Conservation (phyloP, 2,797 vertebrate species). For the Hafferia zeledoni region DNA sequence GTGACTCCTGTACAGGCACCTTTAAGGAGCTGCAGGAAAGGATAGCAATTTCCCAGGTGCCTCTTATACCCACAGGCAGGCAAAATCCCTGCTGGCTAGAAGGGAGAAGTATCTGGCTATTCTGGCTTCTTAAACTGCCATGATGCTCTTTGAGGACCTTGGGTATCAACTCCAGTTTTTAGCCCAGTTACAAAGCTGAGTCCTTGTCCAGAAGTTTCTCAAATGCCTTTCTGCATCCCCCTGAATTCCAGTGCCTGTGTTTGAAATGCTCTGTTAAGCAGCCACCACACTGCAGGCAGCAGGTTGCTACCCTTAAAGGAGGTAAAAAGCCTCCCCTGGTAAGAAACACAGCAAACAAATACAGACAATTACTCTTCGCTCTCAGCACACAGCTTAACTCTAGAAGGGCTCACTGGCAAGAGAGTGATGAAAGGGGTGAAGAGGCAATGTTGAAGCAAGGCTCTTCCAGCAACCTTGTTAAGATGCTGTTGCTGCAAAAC, state of each 20-base stretch:
- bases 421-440: not conserved
- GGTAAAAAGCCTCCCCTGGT: not conserved
- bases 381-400: not conserved
- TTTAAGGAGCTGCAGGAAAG: not conserved
- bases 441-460: not conserved
- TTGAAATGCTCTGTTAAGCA: not conserved
- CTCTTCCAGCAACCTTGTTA: conserved; percentile 6
- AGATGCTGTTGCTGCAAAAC: not conserved
- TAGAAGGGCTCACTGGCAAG: not conserved
- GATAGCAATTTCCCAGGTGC: not conserved
- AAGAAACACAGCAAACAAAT: not conserved
- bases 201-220: not conserved
- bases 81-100: not conserved
- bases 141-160: not conserved
- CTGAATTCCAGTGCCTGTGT: not conserved
- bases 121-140: not conserved
- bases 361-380: not conserved
- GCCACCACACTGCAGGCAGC: not conserved
- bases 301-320: not conserved
- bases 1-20: not conserved
- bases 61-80: not conserved
- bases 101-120: not conserved
- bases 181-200: not conserved
- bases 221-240: not conserved
- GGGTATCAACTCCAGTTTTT: not conserved